These are phyloP conservation scores for Plectus sambesii DNA, from an alignment of 1,140 invertebrate species.

Conservation along the genomic window DNA sequence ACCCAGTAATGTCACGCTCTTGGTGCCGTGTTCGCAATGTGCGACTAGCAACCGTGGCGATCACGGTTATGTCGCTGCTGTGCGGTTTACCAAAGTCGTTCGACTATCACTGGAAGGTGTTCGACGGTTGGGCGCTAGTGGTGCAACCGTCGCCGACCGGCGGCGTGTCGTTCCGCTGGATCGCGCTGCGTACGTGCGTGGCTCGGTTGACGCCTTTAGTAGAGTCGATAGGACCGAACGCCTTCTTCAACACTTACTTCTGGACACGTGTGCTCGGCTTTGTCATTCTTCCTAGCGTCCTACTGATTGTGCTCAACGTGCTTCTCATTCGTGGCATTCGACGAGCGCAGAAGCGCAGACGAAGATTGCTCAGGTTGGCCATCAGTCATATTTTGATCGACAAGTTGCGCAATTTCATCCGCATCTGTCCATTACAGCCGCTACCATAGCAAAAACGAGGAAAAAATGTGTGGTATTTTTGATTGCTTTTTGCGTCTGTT, in stretches of 20 bases:
- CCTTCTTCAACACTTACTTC: slow-evolving; percentile 46
- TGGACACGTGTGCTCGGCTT: slow-evolving; percentile 78
- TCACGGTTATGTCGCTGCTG: slow-evolving; percentile 34
- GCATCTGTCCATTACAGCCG: too few relatives aligned
- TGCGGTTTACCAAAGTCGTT: slow-evolving; percentile 42
- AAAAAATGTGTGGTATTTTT: too few relatives aligned
- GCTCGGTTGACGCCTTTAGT: slow-evolving; percentile 29
- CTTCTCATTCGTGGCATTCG: slow-evolving; percentile 71
- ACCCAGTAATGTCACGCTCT: slow-evolving; percentile 35
- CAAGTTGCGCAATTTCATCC: too few relatives aligned
- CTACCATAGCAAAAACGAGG: slow-evolving; percentile 12
- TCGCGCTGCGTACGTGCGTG: slow-evolving; percentile 32
- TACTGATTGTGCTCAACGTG: slow-evolving; percentile 74
- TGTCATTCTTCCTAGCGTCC: slow-evolving; percentile 72
- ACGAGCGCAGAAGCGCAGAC: slow-evolving; percentile 61
- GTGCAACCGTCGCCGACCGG: too few relatives aligned
- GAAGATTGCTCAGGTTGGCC: slow-evolving; percentile 37
- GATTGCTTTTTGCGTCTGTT: too few relatives aligned
- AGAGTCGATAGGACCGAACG: slow-evolving; percentile 31
- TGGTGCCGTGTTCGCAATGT: slow-evolving; percentile 40
- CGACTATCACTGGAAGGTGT: slow-evolving; percentile 35
- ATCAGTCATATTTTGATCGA: too few relatives aligned
- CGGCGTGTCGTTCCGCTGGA: too few relatives aligned
- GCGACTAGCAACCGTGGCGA: slow-evolving; percentile 35
- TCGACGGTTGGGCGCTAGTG: slow-evolving; percentile 38